These are phyloP conservation scores for Orthonyx spaldingii DNA, from an alignment of 2,113 vertebrate genomes.

Conservation along the genomic window DNA sequence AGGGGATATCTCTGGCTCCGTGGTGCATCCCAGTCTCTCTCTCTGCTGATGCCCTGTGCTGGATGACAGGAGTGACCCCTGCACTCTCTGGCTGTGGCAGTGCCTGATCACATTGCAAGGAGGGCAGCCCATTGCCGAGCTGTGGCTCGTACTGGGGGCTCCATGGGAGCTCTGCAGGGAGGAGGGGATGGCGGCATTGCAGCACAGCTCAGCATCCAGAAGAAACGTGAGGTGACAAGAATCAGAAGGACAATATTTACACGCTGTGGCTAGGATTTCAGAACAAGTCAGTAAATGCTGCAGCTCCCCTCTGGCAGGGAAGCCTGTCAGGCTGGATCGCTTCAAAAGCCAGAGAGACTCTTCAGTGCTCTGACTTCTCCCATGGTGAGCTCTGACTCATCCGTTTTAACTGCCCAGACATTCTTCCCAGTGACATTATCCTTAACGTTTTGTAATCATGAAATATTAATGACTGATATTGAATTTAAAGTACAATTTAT, in stretches of 20 bases:
- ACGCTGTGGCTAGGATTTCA: neutral
- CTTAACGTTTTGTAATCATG: constrained; percentile 80
- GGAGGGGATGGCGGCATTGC: neutral
- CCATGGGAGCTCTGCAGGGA: neutral
- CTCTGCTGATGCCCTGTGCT: neutral
- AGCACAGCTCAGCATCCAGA: neutral
- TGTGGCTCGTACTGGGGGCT: fast-evolving
- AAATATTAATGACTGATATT: constrained; percentile 82
- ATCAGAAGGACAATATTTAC: constrained; percentile 69
- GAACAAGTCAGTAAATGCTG: constrained; percentile 49
- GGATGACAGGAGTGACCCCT: neutral
- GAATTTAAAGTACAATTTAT: constrained; percentile 79
- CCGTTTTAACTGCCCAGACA: constrained; percentile 67
- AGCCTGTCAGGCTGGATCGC: constrained; percentile 65
- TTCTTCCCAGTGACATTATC: constrained; percentile 75
- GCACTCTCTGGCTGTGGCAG: neutral
- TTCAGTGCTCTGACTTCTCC: constrained; percentile 61
- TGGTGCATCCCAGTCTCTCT: neutral
- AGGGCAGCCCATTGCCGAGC: neutral
- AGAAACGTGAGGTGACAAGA: constrained; percentile 65
- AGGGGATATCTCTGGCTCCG: fast-evolving
- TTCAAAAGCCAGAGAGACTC: constrained; percentile 41
- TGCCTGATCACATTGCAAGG: fast-evolving
- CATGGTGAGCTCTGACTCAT: constrained; percentile 73
- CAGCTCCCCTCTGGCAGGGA: constrained; percentile 13